These are phyloP conservation scores for Pseudococcus jackbeardsleyi DNA, from an alignment of 2,888 invertebrate species.

Conservation along the genomic window DNA sequence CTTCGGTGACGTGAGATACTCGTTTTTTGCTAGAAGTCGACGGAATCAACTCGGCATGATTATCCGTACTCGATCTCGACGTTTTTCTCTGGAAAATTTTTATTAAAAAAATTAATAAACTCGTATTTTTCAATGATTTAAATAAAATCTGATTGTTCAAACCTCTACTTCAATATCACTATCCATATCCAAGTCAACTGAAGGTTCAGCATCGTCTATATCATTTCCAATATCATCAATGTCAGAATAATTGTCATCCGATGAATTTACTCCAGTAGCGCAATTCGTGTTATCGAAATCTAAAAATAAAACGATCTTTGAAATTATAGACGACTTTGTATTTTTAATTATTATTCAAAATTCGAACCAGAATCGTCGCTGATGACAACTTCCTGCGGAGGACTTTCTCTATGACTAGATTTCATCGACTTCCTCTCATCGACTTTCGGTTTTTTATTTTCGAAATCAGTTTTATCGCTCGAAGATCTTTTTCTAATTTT, in stretches of 20 bases:
- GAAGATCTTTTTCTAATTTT: constrained; percentile 42
- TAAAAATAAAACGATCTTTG: not conserved
- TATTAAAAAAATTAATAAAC: not conserved
- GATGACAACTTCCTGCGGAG: not conserved
- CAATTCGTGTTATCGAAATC: not conserved
- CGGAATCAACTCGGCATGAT: not conserved
- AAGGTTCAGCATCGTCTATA: not conserved
- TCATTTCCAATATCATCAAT: constrained; percentile 45
- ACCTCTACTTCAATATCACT: constrained; percentile 35
- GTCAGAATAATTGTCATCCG: constrained; percentile 54
- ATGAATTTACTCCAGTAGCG: not conserved
- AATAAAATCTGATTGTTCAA: not conserved
- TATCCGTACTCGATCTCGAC: constrained; percentile 15
- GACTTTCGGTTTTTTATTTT: constrained; percentile 31
- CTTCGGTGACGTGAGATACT: constrained; percentile 56
- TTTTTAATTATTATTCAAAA: not conserved
- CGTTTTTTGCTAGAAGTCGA: constrained; percentile 41
- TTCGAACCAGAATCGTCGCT: constrained; percentile 57
- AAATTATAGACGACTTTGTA: not conserved
- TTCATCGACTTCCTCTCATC: constrained; percentile 13
- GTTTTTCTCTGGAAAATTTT: not conserved
- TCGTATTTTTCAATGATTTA: not conserved
- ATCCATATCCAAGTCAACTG: not conserved
- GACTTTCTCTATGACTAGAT: not conserved
- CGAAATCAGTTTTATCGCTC: constrained; percentile 8